A percentile compares a stretch with the other conserved stretches of the same genome.
phyloP scores from a whole-genome alignment of 2,888 invertebrate genomes.

The Tiphia femorata region DNA sequence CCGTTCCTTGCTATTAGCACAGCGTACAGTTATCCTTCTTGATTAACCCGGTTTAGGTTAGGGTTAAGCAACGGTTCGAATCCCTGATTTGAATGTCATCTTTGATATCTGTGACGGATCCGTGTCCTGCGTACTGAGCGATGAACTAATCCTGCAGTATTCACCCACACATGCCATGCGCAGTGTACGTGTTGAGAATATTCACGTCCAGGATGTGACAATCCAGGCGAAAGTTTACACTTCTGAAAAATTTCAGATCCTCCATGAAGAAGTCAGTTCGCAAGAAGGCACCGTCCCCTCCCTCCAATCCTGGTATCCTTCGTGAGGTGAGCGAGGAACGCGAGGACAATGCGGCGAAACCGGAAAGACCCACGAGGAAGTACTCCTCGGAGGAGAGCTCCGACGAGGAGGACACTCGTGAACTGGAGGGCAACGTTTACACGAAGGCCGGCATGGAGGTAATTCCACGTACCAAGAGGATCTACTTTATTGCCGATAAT shows the following conservation, averaged over 20 bases:
- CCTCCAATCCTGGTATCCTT: constrained; percentile 64
- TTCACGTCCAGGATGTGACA: no score
- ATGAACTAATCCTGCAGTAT: no score
- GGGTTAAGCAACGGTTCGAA: no score
- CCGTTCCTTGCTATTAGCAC: no score
- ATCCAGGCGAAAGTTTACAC: not conserved
- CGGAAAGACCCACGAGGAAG: constrained; percentile 62
- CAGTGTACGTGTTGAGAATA: no score
- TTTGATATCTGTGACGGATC: no score
- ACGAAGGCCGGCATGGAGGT: constrained; percentile 84
- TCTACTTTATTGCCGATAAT: not conserved
- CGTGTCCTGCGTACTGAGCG: no score
- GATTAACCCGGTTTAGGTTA: no score
- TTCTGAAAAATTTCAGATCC: constrained; percentile 52
- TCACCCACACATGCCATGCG: no score
- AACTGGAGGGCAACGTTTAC: constrained; percentile 84
- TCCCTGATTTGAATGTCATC: no score
- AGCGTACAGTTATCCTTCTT: no score
- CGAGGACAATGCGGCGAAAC: constrained; percentile 38
- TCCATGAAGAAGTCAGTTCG: constrained; percentile 62
- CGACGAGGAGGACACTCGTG: constrained; percentile 79
- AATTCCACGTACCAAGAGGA: not conserved
- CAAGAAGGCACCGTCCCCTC: constrained; percentile 59
- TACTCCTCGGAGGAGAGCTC: constrained; percentile 75
- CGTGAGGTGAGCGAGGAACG: constrained; percentile 54